Evolutionary conservation across 2,113 vertebrate genomes (phyloP), one percentile per base, ranked within the genome.

Genomic region (Pitta sordida): DNA sequence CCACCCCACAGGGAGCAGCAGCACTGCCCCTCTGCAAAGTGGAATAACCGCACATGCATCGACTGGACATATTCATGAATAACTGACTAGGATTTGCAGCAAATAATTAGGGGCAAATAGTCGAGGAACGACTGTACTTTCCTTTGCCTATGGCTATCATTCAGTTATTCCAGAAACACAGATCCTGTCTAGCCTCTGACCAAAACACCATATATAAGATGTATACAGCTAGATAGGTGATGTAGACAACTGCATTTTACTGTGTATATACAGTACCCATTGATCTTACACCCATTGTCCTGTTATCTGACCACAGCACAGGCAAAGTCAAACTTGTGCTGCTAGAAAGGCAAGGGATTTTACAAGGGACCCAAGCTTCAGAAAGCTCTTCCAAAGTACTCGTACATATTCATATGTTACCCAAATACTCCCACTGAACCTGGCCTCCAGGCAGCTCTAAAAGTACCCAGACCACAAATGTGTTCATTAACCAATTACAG

Each of bases 401-500:
- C 11, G 8, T 24, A 34, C 9, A 44, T 10, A 44, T 14, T 41
- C 8, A 10, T 5, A 34, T 0, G 0, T 51, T 41, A 75, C 41
- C 48, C 18, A 65, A 55, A 81, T 15, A 30, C 19, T 27, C 43
- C 16, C 34, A 41, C 14, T n/a, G 34, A 80, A 11, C 13, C 34
- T 51, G 48, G 39, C 18, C 39, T 67, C 30, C 39, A 63, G 20
- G 20, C n/a, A 83, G 58, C 43, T 64, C 32, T 60, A 46, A 12
- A 79, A 60, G 29, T 46, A 71, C 11, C 26, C 21, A 64, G 20
- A 51, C 15, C 6, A 7, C 13, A 37, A 24, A 56, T 7, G 15
- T 14, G 6, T 68, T 67, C 14, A 39, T 39, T 39, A 78, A 46
- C 12, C 16, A 76, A 18, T 22, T 69, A 55, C 12, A 80, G 14